phyloP scores from a whole-genome alignment of 2,113 vertebrate genomes.

The Centropristis striata region DNA sequence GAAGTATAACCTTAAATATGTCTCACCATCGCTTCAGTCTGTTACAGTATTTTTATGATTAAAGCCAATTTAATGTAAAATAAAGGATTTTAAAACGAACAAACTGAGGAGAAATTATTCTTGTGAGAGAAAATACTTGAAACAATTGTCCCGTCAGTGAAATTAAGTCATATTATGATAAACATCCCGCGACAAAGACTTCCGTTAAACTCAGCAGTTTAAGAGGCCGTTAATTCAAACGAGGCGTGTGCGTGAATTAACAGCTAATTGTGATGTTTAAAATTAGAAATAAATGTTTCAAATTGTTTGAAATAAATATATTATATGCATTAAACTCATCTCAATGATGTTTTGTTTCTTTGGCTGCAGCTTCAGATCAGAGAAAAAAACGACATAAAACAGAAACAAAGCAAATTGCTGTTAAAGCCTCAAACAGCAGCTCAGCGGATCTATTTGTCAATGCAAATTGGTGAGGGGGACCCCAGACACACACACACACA shows the following conservation, averaged over 20 bases:
- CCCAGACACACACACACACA: slow-evolving; percentile 12
- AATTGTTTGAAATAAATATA: not conserved
- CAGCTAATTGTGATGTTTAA: not conserved
- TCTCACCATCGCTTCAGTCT: too few relatives aligned
- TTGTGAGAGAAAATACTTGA: too few relatives aligned
- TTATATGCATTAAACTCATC: too few relatives aligned
- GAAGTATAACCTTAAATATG: too few relatives aligned
- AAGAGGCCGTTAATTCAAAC: not conserved
- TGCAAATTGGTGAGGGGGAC: slow-evolving; percentile 82
- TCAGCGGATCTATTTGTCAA: slow-evolving; percentile 87
- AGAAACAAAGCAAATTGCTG: slow-evolving; percentile 21
- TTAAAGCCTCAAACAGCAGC: slow-evolving; percentile 78
- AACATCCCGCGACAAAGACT: not conserved
- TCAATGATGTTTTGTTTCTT: too few relatives aligned
- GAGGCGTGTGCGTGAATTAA: not conserved
- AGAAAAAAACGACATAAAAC: slow-evolving; percentile 22
- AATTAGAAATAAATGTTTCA: not conserved
- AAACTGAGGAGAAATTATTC: too few relatives aligned
- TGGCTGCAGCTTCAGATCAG: not conserved
- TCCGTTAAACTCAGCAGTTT: not conserved
- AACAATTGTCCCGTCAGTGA: too few relatives aligned
- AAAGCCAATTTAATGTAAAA: too few relatives aligned
- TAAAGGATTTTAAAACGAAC: too few relatives aligned
- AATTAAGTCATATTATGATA: too few relatives aligned
- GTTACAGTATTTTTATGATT: too few relatives aligned